Evolutionary conservation across 2,888 invertebrate genomes (phyloP), one percentile per base, ranked within the genome.

Genomic region (Therioaphis trifolii): DNA sequence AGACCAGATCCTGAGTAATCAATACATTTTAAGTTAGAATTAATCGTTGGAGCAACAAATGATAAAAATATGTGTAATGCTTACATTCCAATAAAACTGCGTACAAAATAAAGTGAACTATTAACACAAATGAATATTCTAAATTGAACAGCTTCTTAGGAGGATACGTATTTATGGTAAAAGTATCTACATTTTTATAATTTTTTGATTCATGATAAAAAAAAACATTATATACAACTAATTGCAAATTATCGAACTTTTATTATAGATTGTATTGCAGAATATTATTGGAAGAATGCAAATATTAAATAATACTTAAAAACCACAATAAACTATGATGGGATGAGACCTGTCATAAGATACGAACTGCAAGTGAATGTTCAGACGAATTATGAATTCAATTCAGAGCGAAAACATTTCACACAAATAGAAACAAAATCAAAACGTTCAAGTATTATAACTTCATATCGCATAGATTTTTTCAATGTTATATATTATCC

Each of bases 121-220:
- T 76, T 46, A 46, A 61, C 21, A 76, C 7, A 14, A 9, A 43
- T 1, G 76, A 61, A 0, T 76, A 61, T 29, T 46, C n/a, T 5
- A 76, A 76, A 27, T n/a, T 76, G 21, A 76, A 76, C 29, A 27
- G 76, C n/a, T 46, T 76, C 3, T 61, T 76, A 29, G n/a, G 3
- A 9, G 46, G 61, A 46, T 76, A 76, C n/a, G 18, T 18, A 7
- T 4, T 76, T 14, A 24, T 63, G 24, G 12, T 76, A 46, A 61
- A 46, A 29, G 76, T 61, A 29, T 21, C n/a, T n/a, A n/a, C n/a
- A 40, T 11, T n/a, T 46, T 4, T 35, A 29, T 63, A 2, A 21
- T 14, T 24, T 21, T 21, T 0, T 21, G 1, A 24, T 24, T 24
- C 1, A 11, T 7, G n/a, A n/a, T n/a, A n/a, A n/a, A n/a, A n/a